A percentile compares a stretch with the other conserved stretches of the same genome.
Evolutionary conservation across 2,797 vertebrate species (phyloP).

Genomic region (Neostethus bicornis): DNA sequence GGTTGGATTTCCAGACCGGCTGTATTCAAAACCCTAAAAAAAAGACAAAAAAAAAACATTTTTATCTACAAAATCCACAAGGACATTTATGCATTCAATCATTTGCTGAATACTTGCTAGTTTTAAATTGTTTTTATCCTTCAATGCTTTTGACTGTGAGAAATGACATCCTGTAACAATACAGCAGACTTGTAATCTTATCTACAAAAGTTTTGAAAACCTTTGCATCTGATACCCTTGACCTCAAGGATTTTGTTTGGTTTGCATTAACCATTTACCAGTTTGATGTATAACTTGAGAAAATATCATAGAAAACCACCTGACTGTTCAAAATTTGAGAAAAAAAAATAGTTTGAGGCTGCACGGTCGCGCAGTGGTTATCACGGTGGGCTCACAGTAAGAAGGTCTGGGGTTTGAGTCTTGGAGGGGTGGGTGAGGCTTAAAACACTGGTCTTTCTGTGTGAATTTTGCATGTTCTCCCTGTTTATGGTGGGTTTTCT

Average conservation of each 20-base stretch:
- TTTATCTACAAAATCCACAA: neutral
- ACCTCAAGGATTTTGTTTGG: conserved; percentile 2
- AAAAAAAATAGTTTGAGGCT: too few relatives aligned
- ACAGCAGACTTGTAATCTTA: neutral
- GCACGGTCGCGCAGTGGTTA: too few relatives aligned
- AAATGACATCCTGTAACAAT: conserved; percentile 10
- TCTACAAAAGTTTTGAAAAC: neutral
- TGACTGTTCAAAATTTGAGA: too few relatives aligned
- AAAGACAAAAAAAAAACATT: conserved; percentile 2
- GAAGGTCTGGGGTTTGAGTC: too few relatives aligned
- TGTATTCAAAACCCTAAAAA: conserved; percentile 89
- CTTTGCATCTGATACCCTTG: neutral
- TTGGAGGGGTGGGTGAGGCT: too few relatives aligned
- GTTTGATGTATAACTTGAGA: neutral
- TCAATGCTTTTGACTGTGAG: neutral
- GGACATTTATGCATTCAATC: neutral
- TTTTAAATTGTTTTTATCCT: too few relatives aligned
- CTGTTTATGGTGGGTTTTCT: too few relatives aligned
- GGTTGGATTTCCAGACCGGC: conserved; percentile 93
- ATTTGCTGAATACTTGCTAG: too few relatives aligned
- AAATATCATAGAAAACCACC: too few relatives aligned
- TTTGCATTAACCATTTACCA: conserved; percentile 7
- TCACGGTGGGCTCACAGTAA: too few relatives aligned
- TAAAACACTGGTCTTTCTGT: too few relatives aligned
- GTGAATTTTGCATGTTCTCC: too few relatives aligned